Conservation (phyloP, 1,140 invertebrate genomes). For the Papilio dardanus region DNA sequence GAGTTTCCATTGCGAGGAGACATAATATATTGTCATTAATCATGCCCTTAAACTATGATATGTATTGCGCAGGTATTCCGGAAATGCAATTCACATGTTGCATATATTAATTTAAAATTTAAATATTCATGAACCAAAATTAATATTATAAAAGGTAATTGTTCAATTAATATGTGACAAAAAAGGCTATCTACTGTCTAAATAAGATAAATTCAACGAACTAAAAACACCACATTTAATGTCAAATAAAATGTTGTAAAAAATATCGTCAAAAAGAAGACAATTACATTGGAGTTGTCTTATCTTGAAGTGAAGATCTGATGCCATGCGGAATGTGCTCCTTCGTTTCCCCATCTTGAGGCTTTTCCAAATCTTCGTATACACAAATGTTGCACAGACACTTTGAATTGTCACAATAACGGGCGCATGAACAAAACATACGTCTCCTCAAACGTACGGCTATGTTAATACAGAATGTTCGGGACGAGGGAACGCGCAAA, state of each 20-base stretch:
- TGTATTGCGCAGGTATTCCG: too few species aligned
- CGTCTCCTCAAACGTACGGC: neutral
- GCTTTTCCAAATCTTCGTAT: neutral
- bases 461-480: neutral
- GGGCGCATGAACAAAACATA: neutral
- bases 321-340: neutral
- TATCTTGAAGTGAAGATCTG: neutral
- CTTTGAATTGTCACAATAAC: neutral
- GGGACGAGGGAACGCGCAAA: neutral
- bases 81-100: too few species aligned
- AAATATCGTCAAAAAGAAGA: neutral
- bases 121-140: too few species aligned
- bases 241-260: neutral
- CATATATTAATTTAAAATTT: too few species aligned
- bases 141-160: too few species aligned
- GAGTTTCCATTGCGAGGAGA: too few species aligned
- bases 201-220: neutral
- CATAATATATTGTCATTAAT: too few species aligned
- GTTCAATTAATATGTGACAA: too few species aligned
- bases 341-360: neutral
- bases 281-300: neutral
- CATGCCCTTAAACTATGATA: too few species aligned
- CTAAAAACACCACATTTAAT: neutral
- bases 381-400: neutral
- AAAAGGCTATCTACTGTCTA: neutral